These are phyloP conservation scores for Ceyx melanurus DNA, from an alignment of 2,113 vertebrate species.

Conservation along the genomic window DNA sequence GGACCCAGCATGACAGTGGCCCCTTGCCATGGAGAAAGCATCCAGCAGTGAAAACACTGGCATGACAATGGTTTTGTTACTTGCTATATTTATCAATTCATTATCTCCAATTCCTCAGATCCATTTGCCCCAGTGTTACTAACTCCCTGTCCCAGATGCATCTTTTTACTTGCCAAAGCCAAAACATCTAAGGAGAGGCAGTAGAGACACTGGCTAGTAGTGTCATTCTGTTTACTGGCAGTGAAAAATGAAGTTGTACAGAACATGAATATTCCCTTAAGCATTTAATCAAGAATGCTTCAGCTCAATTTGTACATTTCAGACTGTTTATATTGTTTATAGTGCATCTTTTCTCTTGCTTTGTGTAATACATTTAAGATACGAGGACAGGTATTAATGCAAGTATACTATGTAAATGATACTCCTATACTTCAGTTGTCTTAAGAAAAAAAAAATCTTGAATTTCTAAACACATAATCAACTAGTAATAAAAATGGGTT, in stretches of 20 bases:
- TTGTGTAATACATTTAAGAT: not conserved
- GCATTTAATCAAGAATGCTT: slow-evolving; percentile 14
- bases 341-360: not conserved
- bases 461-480: not conserved
- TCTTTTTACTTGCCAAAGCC: not conserved
- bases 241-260: not conserved
- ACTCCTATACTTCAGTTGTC: not conserved
- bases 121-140: not conserved
- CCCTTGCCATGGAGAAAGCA: not conserved
- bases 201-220: not conserved
- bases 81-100: not conserved
- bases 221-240: not conserved
- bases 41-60: not conserved
- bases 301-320: not conserved
- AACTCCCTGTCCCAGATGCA: not conserved
- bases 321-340: not conserved
- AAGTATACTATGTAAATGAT: not conserved
- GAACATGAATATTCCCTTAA: slow-evolving; percentile 16
- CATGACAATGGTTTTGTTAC: not conserved
- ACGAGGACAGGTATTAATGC: not conserved
- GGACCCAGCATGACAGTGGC: not conserved
- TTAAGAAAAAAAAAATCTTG: not conserved
- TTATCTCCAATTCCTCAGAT: not conserved
- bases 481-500: not conserved
- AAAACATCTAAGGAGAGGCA: not conserved